Evolutionary conservation across 2,888 invertebrate species (phyloP).

Genomic region (Hydropsyche betteni): DNA sequence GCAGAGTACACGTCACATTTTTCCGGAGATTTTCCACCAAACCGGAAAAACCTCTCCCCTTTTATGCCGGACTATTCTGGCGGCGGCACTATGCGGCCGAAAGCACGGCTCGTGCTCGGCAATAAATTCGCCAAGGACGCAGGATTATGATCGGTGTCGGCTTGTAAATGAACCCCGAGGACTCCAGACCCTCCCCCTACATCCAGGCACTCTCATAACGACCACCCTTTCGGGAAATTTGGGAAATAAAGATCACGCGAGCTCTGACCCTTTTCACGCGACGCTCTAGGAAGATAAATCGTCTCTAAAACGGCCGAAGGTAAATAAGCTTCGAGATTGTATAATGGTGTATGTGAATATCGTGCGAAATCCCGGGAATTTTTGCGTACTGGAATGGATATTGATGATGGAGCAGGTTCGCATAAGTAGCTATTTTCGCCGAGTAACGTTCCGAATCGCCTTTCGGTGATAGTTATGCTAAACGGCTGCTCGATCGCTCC

Average conservation of each 20-base stretch:
- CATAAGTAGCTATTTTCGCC: too few relatives aligned
- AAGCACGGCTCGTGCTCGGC: not conserved
- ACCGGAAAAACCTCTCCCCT: too few relatives aligned
- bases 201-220: not conserved
- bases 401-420: not conserved
- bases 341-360: not conserved
- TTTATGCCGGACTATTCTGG: too few relatives aligned
- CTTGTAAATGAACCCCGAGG: conserved; percentile 9
- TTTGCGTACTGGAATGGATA: conserved; percentile 6
- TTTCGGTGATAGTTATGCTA: too few relatives aligned
- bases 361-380: not conserved
- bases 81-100: too few relatives aligned
- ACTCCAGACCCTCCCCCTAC: not conserved
- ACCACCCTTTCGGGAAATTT: not conserved
- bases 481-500: too few relatives aligned
- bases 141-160: conserved; percentile 10
- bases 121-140: not conserved
- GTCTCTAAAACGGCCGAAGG: not conserved
- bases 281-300: conserved; percentile 2
- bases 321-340: conserved; percentile 9
- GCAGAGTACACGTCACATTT: too few relatives aligned
- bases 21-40: too few relatives aligned
- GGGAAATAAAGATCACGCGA: conserved; percentile 12
- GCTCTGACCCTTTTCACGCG: conserved; percentile 14
- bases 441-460: too few relatives aligned